Evolutionary conservation across 1,140 invertebrate species (phyloP).

Genomic region (Geopemphigus sp.): DNA sequence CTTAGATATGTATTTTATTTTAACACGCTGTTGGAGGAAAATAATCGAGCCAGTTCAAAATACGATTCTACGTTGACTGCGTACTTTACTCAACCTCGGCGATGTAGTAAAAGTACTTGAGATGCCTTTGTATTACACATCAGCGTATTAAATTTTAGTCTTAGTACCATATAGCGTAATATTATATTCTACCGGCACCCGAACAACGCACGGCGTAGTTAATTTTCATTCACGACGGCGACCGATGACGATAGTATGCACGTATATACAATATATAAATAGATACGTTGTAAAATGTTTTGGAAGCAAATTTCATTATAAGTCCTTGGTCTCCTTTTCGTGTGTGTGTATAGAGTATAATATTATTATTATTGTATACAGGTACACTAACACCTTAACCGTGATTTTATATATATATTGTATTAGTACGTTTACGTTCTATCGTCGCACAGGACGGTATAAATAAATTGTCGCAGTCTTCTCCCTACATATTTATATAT

Average conservation of each 20-base stretch:
- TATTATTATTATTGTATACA: neutral
- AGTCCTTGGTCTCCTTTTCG: neutral
- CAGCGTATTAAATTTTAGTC: too few species aligned
- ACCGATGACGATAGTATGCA: neutral
- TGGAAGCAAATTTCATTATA: slow-evolving; percentile 25
- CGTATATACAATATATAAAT: too few species aligned
- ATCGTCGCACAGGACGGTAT: neutral
- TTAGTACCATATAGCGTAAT: neutral
- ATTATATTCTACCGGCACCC: neutral
- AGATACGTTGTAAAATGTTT: neutral
- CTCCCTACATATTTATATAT: too few species aligned
- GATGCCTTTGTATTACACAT: too few species aligned
- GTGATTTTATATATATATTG: too few species aligned
- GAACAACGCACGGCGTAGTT: neutral
- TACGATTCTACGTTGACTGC: too few species aligned
- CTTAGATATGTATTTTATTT: too few species aligned
- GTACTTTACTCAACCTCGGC: too few species aligned
- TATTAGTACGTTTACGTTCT: neutral
- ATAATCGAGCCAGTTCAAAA: too few species aligned
- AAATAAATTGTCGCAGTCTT: too few species aligned
- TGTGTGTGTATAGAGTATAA: neutral
- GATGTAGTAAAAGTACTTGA: too few species aligned
- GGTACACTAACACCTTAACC: neutral
- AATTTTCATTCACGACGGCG: neutral
- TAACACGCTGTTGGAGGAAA: too few species aligned